Evolutionary conservation across 1,140 invertebrate species (phyloP).

Genomic region (Zaprionus africanus): DNA sequence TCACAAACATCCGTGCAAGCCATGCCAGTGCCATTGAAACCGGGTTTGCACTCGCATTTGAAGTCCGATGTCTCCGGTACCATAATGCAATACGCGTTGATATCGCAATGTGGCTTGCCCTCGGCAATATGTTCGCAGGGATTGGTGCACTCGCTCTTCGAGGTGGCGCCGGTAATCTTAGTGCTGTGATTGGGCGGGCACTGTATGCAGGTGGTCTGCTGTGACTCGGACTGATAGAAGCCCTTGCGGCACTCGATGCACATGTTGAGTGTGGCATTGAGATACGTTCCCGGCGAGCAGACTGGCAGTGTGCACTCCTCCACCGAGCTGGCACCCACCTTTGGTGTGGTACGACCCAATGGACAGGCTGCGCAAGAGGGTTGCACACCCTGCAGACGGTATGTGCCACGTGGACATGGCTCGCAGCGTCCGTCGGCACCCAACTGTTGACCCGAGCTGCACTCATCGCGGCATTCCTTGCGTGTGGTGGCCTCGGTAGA

Average conservation of each 20-base stretch:
- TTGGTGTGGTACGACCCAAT: constrained; percentile 93
- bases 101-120: constrained; percentile 92
- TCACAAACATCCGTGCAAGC: constrained; percentile 93
- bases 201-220: constrained; percentile 94
- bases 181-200: constrained; percentile 98
- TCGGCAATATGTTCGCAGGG: constrained; percentile 91
- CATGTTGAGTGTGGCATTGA: constrained; percentile 93
- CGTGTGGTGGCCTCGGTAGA: constrained; percentile 95
- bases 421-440: constrained; percentile 95
- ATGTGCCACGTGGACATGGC: constrained; percentile 95
- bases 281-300: constrained; percentile 92
- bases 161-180: constrained; percentile 89
- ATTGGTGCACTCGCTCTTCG: constrained; percentile 94
- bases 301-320: constrained; percentile 97
- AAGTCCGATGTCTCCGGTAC: constrained; percentile 94
- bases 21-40: constrained; percentile 95
- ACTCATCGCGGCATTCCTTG: constrained; percentile 95
- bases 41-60: constrained; percentile 96
- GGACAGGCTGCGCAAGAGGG: constrained; percentile 96
- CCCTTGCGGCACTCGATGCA: constrained; percentile 96
- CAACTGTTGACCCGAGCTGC: constrained; percentile 94
- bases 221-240: constrained; percentile 95
- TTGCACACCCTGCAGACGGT: constrained; percentile 93
- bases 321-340: constrained; percentile 91
- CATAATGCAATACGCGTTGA: constrained; percentile 94